A percentile compares a stretch with the other conserved stretches of the same genome.
These are phyloP conservation scores for Tragelaphus strepsiceros DNA, from an alignment of 2,113 vertebrate species.

Conservation along the genomic window DNA sequence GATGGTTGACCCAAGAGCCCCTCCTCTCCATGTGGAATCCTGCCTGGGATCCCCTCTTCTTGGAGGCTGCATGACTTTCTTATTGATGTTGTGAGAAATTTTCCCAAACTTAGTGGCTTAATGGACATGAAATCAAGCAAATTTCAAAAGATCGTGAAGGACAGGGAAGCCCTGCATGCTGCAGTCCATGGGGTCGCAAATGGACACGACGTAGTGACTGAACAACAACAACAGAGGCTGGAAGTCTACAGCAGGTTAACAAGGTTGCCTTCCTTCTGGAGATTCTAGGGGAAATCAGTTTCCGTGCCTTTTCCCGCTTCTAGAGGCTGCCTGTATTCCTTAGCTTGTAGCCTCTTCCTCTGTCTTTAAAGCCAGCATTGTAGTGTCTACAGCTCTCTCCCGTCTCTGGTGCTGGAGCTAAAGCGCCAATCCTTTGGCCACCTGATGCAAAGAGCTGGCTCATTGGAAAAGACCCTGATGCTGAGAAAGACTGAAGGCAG, in stretches of 20 bases:
- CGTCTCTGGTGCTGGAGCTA: background rate
- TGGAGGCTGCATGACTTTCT: background rate
- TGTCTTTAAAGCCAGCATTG: background rate
- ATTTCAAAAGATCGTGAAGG: background rate
- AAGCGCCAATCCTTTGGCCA: background rate
- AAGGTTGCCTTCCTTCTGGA: background rate
- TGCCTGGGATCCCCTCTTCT: background rate
- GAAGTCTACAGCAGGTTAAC: background rate
- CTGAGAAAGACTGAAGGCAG: background rate
- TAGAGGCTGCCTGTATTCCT: background rate
- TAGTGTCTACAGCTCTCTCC: background rate
- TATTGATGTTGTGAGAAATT: background rate
- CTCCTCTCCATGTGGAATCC: background rate
- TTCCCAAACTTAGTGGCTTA: background rate
- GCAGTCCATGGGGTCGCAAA: background rate
- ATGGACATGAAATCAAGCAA: background rate
- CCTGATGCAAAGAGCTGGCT: background rate
- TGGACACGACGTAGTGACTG: background rate
- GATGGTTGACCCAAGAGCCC: accelerated
- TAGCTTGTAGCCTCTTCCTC: background rate
- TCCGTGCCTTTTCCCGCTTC: background rate
- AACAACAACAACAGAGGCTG: background rate
- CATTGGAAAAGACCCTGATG: background rate
- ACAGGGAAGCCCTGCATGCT: background rate
- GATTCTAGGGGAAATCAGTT: background rate